Evolutionary conservation across 2,888 invertebrate genomes (phyloP).

Genomic region (Pollenia labialis): DNA sequence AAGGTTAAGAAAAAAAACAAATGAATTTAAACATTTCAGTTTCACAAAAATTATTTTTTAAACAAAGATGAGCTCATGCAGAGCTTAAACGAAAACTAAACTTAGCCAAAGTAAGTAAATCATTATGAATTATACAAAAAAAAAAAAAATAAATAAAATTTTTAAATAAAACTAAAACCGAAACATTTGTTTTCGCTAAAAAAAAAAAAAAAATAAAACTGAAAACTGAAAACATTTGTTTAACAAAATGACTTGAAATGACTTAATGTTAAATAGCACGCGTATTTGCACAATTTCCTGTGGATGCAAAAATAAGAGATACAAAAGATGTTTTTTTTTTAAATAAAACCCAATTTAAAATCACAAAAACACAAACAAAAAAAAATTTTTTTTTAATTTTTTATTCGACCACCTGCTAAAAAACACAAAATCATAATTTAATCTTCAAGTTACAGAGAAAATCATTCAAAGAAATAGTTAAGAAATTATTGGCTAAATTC

Average conservation of each 20-base stretch:
- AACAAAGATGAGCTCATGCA: conserved; percentile 62
- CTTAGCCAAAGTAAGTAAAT: conserved; percentile 7
- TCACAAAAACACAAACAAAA: neutral
- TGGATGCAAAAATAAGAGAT: conserved; percentile 21
- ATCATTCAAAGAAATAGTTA: too few relatives aligned
- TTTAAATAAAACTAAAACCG: conserved; percentile 2
- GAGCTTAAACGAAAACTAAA: conserved; percentile 30
- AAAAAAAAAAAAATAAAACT: too few relatives aligned
- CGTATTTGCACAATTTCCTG: conserved; percentile 64
- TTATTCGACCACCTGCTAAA: neutral
- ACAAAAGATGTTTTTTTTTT: conserved; percentile 14
- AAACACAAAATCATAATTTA: neutral
- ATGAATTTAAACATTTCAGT: conserved; percentile 18
- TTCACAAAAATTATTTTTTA: neutral
- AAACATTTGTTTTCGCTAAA: neutral
- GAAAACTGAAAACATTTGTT: neutral
- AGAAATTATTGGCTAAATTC: too few relatives aligned
- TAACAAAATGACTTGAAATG: conserved; percentile 26
- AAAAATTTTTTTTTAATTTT: neutral
- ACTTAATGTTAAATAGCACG: conserved; percentile 63
- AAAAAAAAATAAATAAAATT: neutral
- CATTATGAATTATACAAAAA: neutral
- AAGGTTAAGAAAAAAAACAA: conserved; percentile 33
- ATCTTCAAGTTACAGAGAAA: too few relatives aligned
- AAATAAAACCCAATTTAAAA: conserved; percentile 5